phyloP scores from a whole-genome alignment of 2,113 vertebrate species.

The Gracilinanus agilis region DNA sequence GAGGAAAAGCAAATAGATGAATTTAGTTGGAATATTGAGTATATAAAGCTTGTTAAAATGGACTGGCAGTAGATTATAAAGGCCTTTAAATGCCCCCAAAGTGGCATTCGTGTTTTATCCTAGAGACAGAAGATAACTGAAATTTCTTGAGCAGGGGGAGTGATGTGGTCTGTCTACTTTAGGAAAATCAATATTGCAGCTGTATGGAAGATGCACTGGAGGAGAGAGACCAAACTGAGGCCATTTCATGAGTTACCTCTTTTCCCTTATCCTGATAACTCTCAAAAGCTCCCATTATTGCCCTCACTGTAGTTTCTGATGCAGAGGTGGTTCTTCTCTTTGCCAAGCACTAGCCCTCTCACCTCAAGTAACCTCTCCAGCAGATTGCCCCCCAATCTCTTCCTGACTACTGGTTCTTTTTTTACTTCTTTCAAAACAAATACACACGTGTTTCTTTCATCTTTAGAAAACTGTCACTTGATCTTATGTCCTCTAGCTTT shows the following conservation, averaged over 20 bases:
- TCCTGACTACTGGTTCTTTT: not conserved
- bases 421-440: not conserved
- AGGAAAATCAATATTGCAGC: not conserved
- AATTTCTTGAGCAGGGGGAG: not conserved
- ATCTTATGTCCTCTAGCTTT: not conserved
- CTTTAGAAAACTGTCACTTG: not conserved
- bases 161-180: not conserved
- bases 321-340: not conserved
- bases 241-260: not conserved
- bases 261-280: not conserved
- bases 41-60: not conserved
- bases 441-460: not conserved
- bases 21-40: not conserved
- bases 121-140: not conserved
- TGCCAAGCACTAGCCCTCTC: not conserved
- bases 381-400: not conserved
- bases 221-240: not conserved
- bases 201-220: not conserved
- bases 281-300: not conserved
- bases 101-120: too few species aligned
- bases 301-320: not conserved
- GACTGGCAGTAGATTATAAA: too few species aligned
- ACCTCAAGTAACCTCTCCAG: not conserved
- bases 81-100: too few species aligned
- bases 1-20: not conserved